phyloP scores from a whole-genome alignment of 2,113 vertebrate genomes.

The Campylomormyrus tamandua region DNA sequence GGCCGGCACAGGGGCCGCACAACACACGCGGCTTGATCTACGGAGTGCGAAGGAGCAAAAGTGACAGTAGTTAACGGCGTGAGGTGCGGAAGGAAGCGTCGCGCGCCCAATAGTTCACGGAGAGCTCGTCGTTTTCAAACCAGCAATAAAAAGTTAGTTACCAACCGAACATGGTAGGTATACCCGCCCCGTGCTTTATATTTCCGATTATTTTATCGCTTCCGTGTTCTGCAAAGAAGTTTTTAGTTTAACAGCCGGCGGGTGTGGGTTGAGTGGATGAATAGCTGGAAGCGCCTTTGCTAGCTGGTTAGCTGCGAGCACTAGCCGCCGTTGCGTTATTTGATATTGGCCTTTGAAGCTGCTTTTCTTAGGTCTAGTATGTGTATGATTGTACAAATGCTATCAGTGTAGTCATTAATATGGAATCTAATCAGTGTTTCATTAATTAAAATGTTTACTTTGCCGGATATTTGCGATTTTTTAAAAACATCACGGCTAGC shows the following conservation, averaged over 20 bases:
- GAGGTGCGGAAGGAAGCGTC: slow-evolving; percentile 16
- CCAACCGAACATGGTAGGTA: background rate
- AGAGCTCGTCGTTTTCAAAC: background rate
- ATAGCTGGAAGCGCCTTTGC: background rate
- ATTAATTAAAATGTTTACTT: background rate
- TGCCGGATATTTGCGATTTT: background rate
- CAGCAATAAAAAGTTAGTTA: background rate
- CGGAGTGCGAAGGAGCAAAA: slow-evolving; percentile 23
- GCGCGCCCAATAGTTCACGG: background rate
- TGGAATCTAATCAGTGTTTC: background rate
- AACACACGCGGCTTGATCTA: slow-evolving; percentile 35
- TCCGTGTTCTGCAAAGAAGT: background rate
- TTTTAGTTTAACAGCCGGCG: background rate
- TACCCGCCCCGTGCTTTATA: background rate
- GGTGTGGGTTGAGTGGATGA: background rate
- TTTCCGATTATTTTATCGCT: background rate
- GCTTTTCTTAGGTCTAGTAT: background rate
- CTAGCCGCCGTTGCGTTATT: slow-evolving; percentile 7
- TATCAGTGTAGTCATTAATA: background rate
- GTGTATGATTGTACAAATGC: background rate
- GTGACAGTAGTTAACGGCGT: background rate
- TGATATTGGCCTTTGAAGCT: background rate
- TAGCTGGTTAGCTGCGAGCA: background rate
- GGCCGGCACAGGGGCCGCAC: slow-evolving; percentile 33
- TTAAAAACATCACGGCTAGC: background rate